Conservation (phyloP, 2,797 vertebrate species). For the Tinamus major region DNA sequence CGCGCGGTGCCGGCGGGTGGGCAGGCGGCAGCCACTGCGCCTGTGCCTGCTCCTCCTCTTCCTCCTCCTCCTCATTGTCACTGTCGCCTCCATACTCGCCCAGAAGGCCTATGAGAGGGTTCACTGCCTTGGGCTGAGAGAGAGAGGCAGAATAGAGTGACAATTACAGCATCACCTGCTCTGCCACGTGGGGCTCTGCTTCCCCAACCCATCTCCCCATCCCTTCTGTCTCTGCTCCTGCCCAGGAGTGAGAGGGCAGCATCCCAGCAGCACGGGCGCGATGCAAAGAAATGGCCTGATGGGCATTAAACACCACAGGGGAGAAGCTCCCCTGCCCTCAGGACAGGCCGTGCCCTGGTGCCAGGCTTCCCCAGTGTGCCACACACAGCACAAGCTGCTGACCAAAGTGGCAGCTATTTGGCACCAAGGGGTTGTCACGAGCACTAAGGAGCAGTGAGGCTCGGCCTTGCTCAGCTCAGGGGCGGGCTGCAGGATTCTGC, state of each 20-base stretch:
- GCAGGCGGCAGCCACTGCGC: slow-evolving; percentile 68
- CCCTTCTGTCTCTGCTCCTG: neutral
- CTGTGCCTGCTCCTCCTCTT: slow-evolving; percentile 85
- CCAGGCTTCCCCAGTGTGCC: neutral
- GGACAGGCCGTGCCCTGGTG: neutral
- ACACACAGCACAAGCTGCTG: neutral
- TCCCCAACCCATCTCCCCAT: fast-evolving
- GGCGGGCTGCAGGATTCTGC: neutral
- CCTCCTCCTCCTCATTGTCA: slow-evolving; percentile 94
- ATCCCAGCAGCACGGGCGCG: neutral
- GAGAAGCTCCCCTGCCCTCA: neutral
- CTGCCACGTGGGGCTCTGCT: fast-evolving
- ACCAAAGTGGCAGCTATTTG: fast-evolving
- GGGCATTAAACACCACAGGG: neutral
- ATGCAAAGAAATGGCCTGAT: neutral
- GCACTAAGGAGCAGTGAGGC: neutral
- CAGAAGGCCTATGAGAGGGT: slow-evolving; percentile 91
- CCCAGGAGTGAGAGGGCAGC: neutral
- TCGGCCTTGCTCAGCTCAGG: neutral
- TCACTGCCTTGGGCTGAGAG: slow-evolving; percentile 90
- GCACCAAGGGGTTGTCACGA: neutral
- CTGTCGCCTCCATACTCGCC: slow-evolving; percentile 95
- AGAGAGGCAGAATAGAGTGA: neutral
- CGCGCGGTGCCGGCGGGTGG: slow-evolving; percentile 56
- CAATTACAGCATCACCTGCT: neutral